A percentile compares a stretch with the other conserved stretches of the same genome.
These are phyloP conservation scores for Otolemur garnettii DNA, from an alignment of 2,113 vertebrate genomes.

Conservation along the genomic window DNA sequence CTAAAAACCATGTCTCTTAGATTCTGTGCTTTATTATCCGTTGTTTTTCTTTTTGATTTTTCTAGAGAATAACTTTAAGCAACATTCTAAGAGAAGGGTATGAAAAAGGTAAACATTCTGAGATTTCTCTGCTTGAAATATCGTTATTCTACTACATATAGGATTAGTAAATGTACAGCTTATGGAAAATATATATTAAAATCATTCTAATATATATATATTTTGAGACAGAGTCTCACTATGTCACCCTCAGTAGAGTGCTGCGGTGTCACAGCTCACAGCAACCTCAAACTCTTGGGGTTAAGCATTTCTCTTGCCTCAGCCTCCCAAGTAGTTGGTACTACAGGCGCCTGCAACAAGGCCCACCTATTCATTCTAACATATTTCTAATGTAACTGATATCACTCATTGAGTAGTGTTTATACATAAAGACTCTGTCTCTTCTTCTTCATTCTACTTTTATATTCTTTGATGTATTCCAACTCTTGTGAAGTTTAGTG, in stretches of 20 bases:
- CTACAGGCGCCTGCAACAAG: too few species aligned
- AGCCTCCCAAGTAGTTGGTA: too few species aligned
- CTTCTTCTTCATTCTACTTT: neutral
- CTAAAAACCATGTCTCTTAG: neutral
- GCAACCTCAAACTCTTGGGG: too few species aligned
- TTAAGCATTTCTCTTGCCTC: too few species aligned
- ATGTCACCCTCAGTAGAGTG: too few species aligned
- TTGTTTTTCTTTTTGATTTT: neutral
- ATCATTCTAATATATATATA: neutral
- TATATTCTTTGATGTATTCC: neutral
- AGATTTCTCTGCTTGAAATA: neutral
- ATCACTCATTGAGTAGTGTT: neutral
- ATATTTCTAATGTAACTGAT: neutral
- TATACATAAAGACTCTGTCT: neutral
- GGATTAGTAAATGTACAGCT: neutral
- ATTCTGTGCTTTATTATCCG: neutral
- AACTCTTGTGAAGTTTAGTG: neutral
- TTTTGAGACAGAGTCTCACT: too few species aligned
- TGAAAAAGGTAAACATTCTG: neutral
- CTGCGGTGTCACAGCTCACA: too few species aligned
- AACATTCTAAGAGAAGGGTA: neutral
- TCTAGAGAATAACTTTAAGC: neutral
- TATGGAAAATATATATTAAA: neutral
- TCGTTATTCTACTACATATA: neutral
- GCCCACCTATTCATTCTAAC: too few species aligned